A percentile compares a stretch with the other conserved stretches of the same genome.
These are phyloP conservation scores for Pipa parva DNA, from an alignment of 2,113 vertebrate genomes.

Conservation along the genomic window DNA sequence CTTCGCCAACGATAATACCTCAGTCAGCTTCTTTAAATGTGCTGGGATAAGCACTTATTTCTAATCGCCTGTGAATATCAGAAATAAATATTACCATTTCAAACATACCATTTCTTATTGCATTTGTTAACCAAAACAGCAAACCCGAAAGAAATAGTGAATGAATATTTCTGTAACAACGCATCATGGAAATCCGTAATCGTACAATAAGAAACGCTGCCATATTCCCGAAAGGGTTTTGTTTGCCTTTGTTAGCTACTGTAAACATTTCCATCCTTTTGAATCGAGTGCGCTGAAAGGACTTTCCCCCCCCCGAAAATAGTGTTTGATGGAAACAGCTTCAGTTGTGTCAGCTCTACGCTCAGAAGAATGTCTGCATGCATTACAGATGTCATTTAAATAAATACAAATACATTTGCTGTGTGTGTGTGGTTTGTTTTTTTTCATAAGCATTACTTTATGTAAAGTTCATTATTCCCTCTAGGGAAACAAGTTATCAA, in stretches of 20 bases:
- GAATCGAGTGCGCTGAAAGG: slow-evolving; percentile 67
- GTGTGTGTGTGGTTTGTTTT: no score
- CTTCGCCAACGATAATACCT: not conserved
- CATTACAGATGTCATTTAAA: slow-evolving; percentile 68
- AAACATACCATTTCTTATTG: slow-evolving; percentile 71
- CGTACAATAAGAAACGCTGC: slow-evolving; percentile 63
- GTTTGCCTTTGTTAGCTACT: slow-evolving; percentile 57
- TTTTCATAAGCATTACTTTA: slow-evolving; percentile 50
- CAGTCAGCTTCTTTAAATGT: not conserved
- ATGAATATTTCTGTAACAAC: slow-evolving; percentile 17
- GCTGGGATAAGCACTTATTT: slow-evolving; percentile 12
- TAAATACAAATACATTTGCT: slow-evolving; percentile 62
- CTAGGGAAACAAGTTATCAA: slow-evolving; percentile 70
- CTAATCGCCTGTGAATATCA: slow-evolving; percentile 20
- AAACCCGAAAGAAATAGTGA: slow-evolving; percentile 43
- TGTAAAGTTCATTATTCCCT: slow-evolving; percentile 62
- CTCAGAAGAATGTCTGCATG: slow-evolving; percentile 76
- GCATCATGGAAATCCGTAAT: slow-evolving; percentile 61
- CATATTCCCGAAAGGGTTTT: slow-evolving; percentile 28
- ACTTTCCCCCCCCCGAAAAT: slow-evolving; percentile 64
- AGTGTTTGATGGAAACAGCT: slow-evolving; percentile 25
- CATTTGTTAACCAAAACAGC: slow-evolving; percentile 73
- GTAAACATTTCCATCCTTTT: slow-evolving; percentile 67
- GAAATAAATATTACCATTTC: slow-evolving; percentile 59
- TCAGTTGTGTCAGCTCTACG: slow-evolving; percentile 57